Conservation (phyloP, 2,888 invertebrate genomes). For the Vesta saturnalis region DNA sequence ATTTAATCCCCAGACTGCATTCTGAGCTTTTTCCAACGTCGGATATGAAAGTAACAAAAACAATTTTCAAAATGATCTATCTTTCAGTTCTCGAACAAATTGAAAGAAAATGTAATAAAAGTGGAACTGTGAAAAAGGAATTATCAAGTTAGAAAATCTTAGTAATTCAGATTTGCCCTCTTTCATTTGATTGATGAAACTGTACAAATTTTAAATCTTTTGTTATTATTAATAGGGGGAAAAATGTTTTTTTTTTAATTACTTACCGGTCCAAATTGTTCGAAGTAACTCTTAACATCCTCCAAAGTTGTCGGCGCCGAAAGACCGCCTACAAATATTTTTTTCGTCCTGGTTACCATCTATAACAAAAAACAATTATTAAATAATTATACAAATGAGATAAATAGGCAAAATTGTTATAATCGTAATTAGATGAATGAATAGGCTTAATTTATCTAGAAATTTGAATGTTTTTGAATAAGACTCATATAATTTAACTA, state of each 20-base stretch:
- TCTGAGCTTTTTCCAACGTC: constrained; percentile 15
- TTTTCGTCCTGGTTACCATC: constrained; percentile 99
- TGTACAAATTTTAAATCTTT: background rate
- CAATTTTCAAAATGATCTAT: constrained; percentile 38
- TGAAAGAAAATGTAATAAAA: constrained; percentile 40
- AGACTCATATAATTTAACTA: too few relatives aligned
- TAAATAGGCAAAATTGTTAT: too few relatives aligned
- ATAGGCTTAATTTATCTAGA: too few relatives aligned
- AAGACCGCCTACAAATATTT: constrained; percentile 99
- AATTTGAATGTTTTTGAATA: too few relatives aligned
- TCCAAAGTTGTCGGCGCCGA: constrained; percentile 99
- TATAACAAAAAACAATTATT: constrained; percentile 62
- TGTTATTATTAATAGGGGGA: constrained; percentile 6
- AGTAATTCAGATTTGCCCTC: constrained; percentile 37
- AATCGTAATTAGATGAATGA: too few relatives aligned
- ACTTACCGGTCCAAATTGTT: constrained; percentile 99
- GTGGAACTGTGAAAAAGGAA: constrained; percentile 38
- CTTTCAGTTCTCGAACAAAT: constrained; percentile 38
- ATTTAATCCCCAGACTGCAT: constrained; percentile 33
- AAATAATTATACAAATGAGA: background rate
- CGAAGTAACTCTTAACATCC: constrained; percentile 99
- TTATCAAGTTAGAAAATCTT: constrained; percentile 36
- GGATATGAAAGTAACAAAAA: constrained; percentile 33
- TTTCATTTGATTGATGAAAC: constrained; percentile 33
- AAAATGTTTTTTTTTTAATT: constrained; percentile 8